A percentile compares a stretch with the other conserved stretches of the same genome.
Conservation (phyloP, 2,888 invertebrate genomes). For the Labia minor region DNA sequence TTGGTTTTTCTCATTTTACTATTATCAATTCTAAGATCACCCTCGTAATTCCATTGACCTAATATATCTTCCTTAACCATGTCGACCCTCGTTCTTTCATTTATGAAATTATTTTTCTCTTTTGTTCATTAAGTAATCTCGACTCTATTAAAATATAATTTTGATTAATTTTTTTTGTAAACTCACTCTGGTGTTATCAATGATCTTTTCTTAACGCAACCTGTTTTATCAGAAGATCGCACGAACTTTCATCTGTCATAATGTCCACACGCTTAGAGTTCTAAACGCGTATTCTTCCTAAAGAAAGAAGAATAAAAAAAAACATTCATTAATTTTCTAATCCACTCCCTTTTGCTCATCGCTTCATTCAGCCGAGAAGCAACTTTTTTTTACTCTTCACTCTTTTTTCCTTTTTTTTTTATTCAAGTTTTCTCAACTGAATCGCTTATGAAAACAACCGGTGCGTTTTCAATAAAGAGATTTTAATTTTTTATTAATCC, state of each 20-base stretch:
- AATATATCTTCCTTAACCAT: not conserved
- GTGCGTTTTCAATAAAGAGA: constrained; percentile 1
- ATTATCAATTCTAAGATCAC: no score
- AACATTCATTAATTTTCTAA: constrained; percentile 7
- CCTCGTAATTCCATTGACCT: not conserved
- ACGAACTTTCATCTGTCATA: not conserved
- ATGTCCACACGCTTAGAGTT: not conserved
- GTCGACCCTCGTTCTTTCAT: not conserved
- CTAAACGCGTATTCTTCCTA: not conserved
- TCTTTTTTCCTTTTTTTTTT: not conserved
- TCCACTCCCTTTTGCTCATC: not conserved
- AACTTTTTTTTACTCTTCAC: not conserved
- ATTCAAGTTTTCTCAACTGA: constrained; percentile 13
- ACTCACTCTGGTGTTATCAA: not conserved
- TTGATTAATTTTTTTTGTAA: not conserved
- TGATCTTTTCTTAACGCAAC: not conserved
- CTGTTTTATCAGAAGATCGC: not conserved
- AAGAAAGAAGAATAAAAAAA: not conserved
- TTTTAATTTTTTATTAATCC: constrained; percentile 13
- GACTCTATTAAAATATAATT: not conserved
- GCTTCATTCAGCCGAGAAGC: not conserved
- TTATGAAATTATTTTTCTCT: not conserved
- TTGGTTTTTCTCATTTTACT: no score
- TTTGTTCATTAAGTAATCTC: not conserved
- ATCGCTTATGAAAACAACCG: constrained; percentile 8